Percentiles rank a stretch among this genome's conserved stretches.
These are phyloP conservation scores for Listronotus bonariensis DNA, from an alignment of 1,140 invertebrate genomes.

Conservation along the genomic window DNA sequence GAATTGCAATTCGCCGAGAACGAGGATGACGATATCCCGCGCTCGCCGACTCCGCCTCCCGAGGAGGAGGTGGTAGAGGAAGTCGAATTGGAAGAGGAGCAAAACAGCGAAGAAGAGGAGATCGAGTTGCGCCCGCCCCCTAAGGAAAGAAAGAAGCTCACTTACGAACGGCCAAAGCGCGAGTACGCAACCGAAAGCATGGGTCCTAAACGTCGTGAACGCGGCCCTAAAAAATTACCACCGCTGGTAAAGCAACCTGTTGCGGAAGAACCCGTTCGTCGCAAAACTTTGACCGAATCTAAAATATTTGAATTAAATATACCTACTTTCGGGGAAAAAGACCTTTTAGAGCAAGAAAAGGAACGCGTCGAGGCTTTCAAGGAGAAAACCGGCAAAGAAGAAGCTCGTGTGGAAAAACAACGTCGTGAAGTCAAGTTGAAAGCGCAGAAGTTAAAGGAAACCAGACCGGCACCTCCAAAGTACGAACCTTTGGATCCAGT, in stretches of 20 bases:
- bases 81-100: conserved; percentile 48
- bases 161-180: conserved; percentile 51
- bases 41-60: conserved; percentile 30
- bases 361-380: conserved; percentile 49
- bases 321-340: conserved; percentile 50
- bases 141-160: conserved; percentile 47
- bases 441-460: conserved; percentile 43
- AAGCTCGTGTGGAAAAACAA: conserved; percentile 46
- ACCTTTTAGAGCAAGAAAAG: conserved; percentile 49
- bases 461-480: conserved; percentile 36
- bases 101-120: conserved; percentile 47
- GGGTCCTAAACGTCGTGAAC: conserved; percentile 49
- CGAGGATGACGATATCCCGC: conserved; percentile 47
- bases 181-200: conserved; percentile 45
- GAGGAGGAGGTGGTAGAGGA: conserved; percentile 44
- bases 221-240: conserved; percentile 37
- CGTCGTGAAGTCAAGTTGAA: conserved; percentile 47
- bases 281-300: conserved; percentile 13
- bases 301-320: conserved; percentile 46
- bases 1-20: conserved; percentile 56
- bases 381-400: conserved; percentile 50
- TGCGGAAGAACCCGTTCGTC: conserved; percentile 5
- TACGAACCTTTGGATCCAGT: conserved; percentile 52
- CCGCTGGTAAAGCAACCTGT: conserved; percentile 9
- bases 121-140: conserved; percentile 44